Conservation (phyloP, 1,140 invertebrate species). For the Periplaneta americana region DNA sequence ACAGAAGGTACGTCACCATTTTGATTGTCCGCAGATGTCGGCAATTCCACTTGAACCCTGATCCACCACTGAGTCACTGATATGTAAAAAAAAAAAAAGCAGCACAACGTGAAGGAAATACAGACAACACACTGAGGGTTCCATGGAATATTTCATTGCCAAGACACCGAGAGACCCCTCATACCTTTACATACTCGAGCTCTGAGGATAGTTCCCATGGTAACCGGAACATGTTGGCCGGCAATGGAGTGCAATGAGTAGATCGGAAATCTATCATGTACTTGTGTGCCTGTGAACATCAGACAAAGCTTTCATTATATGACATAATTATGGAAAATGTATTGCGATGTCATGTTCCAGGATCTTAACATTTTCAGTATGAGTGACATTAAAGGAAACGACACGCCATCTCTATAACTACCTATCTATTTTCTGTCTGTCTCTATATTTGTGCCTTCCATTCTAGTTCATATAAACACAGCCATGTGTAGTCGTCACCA, state of each 20-base stretch:
- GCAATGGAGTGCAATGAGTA: slow-evolving; percentile 80
- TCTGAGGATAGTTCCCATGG: slow-evolving; percentile 33
- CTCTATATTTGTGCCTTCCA: not conserved
- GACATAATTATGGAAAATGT: slow-evolving; percentile 23
- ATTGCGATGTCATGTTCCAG: slow-evolving; percentile 12
- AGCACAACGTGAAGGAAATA: too few species aligned
- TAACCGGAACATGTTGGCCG: slow-evolving; percentile 57
- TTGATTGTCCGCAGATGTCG: too few species aligned
- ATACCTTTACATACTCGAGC: slow-evolving; percentile 2
- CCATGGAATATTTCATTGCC: not conserved
- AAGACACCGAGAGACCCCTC: not conserved
- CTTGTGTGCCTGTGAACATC: slow-evolving; percentile 56
- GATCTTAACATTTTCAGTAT: not conserved
- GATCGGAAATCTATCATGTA: slow-evolving; percentile 83
- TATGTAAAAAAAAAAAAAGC: too few species aligned
- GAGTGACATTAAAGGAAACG: slow-evolving; percentile 12
- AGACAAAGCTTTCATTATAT: slow-evolving; percentile 21
- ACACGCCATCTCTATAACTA: not conserved
- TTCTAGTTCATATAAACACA: not conserved
- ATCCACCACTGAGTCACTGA: too few species aligned
- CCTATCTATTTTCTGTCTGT: not conserved
- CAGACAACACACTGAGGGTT: too few species aligned
- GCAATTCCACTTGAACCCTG: too few species aligned
- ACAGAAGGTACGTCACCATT: too few species aligned
- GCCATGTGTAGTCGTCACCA: too few species aligned